Evolutionary conservation across 2,888 invertebrate genomes (phyloP).

Genomic region (Biston stratarius): DNA sequence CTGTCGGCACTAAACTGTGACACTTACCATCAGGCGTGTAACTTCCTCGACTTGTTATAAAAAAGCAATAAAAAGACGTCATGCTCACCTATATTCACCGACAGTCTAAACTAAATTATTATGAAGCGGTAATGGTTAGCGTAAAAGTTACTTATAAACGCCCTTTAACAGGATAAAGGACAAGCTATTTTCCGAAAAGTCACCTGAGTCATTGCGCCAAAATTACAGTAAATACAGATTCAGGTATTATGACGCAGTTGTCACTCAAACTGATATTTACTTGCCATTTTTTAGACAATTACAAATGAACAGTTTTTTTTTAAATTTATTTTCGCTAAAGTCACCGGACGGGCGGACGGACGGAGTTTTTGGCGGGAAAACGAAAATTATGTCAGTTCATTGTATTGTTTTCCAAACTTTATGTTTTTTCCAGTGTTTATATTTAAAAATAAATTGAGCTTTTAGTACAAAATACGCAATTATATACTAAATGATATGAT

Average conservation of each 20-base stretch:
- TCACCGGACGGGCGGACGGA: not conserved
- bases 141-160: not conserved
- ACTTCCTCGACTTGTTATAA: too few species aligned
- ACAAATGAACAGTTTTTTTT: conserved; percentile 4
- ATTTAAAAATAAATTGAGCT: too few species aligned
- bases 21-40: too few species aligned
- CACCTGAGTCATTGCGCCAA: conserved; percentile 1
- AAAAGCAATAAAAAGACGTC: too few species aligned
- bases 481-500: too few species aligned
- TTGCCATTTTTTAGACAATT: conserved; percentile 6
- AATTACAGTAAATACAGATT: not conserved
- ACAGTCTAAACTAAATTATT: too few species aligned
- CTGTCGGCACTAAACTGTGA: too few species aligned
- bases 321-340: not conserved
- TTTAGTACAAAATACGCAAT: too few species aligned
- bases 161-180: not conserved
- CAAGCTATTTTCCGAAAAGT: conserved; percentile 5
- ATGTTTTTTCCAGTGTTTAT: too few species aligned
- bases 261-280: conserved; percentile 8
- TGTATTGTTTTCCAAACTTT: too few species aligned
- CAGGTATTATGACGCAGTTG: conserved; percentile 1
- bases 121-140: not conserved
- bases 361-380: not conserved
- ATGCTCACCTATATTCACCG: too few species aligned
- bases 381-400: too few species aligned